Conservation (phyloP, 2,888 invertebrate species). For the Labia minor region DNA sequence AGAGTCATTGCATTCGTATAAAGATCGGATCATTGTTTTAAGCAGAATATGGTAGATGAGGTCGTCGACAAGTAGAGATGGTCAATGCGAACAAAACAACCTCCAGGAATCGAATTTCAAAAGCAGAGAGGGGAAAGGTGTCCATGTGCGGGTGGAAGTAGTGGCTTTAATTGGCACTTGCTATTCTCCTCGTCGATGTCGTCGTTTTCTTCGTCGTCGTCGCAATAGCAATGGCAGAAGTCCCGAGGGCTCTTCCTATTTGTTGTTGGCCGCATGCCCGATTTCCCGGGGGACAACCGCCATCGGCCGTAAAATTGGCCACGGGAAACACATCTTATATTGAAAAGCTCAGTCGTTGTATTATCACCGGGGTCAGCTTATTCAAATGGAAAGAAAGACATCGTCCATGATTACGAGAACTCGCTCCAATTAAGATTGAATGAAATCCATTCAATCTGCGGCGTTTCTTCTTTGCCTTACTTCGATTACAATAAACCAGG, state of each 20-base stretch:
- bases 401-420: no score
- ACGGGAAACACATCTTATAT: slow-evolving; percentile 2
- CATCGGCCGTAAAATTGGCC: slow-evolving; percentile 5
- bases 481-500: no score
- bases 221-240: neutral
- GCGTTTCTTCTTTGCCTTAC: no score
- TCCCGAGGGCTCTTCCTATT: neutral
- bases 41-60: no score
- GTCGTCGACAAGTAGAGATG: no score
- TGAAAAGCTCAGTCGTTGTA: slow-evolving; percentile 13
- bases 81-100: no score
- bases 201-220: neutral
- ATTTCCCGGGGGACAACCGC: slow-evolving; percentile 13
- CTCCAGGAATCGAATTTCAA: no score
- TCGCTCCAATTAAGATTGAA: no score
- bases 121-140: neutral
- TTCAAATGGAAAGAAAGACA: no score
- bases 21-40: no score
- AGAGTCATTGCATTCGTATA: no score
- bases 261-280: slow-evolving; percentile 13
- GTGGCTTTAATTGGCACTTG: slow-evolving; percentile 9
- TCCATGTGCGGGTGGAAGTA: neutral
- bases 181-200: neutral
- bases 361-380: neutral
- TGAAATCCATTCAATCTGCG: no score